Evolutionary conservation across 2,888 invertebrate species (phyloP), one percentile per base, ranked within the genome.

Genomic region (Tinea semifulvella): DNA sequence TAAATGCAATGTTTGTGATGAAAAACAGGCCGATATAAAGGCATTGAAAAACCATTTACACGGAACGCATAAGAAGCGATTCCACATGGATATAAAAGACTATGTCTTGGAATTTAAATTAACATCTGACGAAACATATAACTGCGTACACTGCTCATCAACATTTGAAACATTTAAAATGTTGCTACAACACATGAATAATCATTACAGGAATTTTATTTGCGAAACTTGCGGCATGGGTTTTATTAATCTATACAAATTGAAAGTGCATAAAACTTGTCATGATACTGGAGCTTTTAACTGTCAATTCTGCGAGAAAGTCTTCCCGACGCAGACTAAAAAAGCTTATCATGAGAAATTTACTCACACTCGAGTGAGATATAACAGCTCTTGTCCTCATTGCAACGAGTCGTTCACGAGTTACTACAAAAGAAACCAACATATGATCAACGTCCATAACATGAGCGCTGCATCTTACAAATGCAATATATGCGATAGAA

Each of bases 151-250:
- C 60, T 79, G 77, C 26, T 46, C 68, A 0, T 62, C 68, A 0
- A 72, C 67, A 0, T 77, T 76, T 40, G 77, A 77, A 38, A 77
- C 76, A 0, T 79, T 76, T 43, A 75, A 76, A 42, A 76, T 72
- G 73, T 14, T 79, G 0, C 72, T 72, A 51, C 76, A 75, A 19
- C 77, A 79, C 31, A 77, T 79, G 77, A 77, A 79, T 6, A 59
- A 60, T 1, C 77, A 77, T 46, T 74, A 54, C 18, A 57, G 60
- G 20, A 75, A 84, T 58, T 75, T 75, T 49, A 66, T 75, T 7
- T 84, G 84, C 48, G 73, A 79, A 17, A 60, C 74, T 0, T 84
- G 84, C 48, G 66, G 70, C 1, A 69, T 73, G n/a, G 79, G 80
- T 0, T 72, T 68, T 66, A 71, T 80, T 0, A 73, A 72, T 42